These are phyloP conservation scores for Dermolepida albohirtum DNA, from an alignment of 2,888 invertebrate species.

Conservation along the genomic window DNA sequence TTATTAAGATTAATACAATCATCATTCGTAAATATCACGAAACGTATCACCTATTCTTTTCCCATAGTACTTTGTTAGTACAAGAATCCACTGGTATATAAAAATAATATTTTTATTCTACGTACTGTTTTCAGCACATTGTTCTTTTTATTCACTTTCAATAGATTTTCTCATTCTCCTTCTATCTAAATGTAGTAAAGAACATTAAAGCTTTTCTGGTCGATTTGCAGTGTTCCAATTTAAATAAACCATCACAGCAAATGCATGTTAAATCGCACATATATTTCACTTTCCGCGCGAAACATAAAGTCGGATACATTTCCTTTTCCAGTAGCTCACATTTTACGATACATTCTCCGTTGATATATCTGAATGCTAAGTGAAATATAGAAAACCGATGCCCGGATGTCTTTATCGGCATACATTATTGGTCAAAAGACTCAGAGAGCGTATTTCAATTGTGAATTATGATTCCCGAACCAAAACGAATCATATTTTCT, in stretches of 20 bases:
- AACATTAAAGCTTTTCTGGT: conserved; percentile 37
- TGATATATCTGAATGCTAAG: conserved; percentile 42
- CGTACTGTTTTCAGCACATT: too few relatives aligned
- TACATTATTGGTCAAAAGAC: conserved; percentile 66
- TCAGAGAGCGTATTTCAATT: conserved; percentile 63
- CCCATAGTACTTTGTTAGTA: too few relatives aligned
- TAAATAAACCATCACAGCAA: conserved; percentile 33
- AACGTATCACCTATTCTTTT: too few relatives aligned
- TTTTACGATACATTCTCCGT: conserved; percentile 41
- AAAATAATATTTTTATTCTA: too few relatives aligned
- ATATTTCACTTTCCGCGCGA: conserved; percentile 28
- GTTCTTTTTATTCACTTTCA: neutral
- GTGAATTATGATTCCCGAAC: conserved; percentile 64
- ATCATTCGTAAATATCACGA: too few relatives aligned
- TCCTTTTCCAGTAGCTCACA: conserved; percentile 41
- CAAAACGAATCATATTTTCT: conserved; percentile 66
- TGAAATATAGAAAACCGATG: conserved; percentile 51
- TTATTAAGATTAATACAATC: too few relatives aligned
- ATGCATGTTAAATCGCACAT: conserved; percentile 35
- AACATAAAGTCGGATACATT: conserved; percentile 42
- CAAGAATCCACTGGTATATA: too few relatives aligned
- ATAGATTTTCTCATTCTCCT: conserved; percentile 14
- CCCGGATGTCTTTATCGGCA: conserved; percentile 58
- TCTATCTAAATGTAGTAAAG: neutral
- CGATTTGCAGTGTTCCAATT: conserved; percentile 37